Base-by-base conservation (phyloP, 2,888 invertebrate genomes). In the Cerceris ruficornis region DNA sequence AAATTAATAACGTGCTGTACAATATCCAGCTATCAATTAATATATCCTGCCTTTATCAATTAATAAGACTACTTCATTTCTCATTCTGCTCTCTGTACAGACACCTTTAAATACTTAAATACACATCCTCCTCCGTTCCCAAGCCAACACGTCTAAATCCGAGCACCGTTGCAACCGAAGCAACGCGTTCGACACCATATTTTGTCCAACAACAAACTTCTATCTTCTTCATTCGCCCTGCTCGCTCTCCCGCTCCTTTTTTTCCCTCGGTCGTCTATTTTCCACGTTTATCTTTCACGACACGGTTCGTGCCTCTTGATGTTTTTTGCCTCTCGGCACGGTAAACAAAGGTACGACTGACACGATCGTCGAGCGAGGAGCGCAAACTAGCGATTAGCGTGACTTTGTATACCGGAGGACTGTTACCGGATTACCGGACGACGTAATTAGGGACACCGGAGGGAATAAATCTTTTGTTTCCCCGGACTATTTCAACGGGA, bases 391-490 rank as follows among this genome's bases (percentile, higher is more conserved):
- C 52, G 64, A 52, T 80, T 73, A 64, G 46, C 73, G 61, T 61
- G 64, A 76, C 65, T 67, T 62, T 17, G 43, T 17, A 43, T 57
- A 46, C 55, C 11, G n/a, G 8, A 7, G 55, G 14, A 49, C 46
- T 46, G 42, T 64, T 58, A 52, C 55, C 43, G 54, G 42, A 54
- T 62, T 39, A 39, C 43, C 41, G 64, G 68, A 74, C 69, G 57
- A 17, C 9, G 66, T 69, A 81, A 81, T 77, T 80, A 74, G 52
- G 64, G 55, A 42, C 49, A 60, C 42, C n/a, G 54, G 7, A 28
- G 61, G 15, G 8, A 14, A 81, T 70, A 59, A 74, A 68, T 70
- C 52, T 60, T 55, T 61, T 57, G 14, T 69, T 49, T 66, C 62
- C n/a, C 50, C 7, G 6, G 46, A 15, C 65, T 60, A 60, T 64